These are phyloP conservation scores for Harpagifer antarcticus DNA, from an alignment of 2,797 vertebrate species.

Conservation along the genomic window DNA sequence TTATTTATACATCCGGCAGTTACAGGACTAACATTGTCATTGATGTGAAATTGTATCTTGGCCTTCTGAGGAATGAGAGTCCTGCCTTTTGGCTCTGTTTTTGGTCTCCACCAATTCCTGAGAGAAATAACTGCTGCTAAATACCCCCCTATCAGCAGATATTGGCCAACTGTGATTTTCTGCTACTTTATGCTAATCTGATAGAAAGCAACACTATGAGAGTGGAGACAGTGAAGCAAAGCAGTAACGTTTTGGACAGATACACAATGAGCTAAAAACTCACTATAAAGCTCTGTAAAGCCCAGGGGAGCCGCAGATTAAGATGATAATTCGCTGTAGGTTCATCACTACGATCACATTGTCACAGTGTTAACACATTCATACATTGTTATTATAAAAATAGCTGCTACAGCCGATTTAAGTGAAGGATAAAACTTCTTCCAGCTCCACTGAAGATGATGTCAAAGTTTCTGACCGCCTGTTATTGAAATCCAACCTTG, in stretches of 20 bases:
- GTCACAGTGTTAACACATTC: background rate
- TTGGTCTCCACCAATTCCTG: constrained; percentile 7
- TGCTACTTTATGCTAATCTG: background rate
- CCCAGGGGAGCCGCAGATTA: background rate
- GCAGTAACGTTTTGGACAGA: background rate
- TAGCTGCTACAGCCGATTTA: background rate
- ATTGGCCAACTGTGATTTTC: background rate
- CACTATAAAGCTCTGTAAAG: background rate
- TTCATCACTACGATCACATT: background rate
- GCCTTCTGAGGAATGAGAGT: background rate
- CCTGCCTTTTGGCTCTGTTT: constrained; percentile 1
- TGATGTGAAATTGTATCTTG: background rate
- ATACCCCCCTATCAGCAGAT: background rate
- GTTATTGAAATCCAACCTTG: constrained; percentile 44
- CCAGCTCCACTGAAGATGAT: constrained; percentile 9
- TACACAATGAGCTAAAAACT: background rate
- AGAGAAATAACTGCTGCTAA: background rate
- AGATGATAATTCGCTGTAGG: background rate
- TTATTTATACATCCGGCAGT: background rate
- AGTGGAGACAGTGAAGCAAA: background rate
- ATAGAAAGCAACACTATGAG: background rate
- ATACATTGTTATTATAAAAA: background rate
- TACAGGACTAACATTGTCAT: background rate
- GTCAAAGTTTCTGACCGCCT: constrained; percentile 11
- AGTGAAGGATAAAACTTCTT: background rate